Conservation (phyloP, 2,797 vertebrate species). For the Lagodon rhomboides region DNA sequence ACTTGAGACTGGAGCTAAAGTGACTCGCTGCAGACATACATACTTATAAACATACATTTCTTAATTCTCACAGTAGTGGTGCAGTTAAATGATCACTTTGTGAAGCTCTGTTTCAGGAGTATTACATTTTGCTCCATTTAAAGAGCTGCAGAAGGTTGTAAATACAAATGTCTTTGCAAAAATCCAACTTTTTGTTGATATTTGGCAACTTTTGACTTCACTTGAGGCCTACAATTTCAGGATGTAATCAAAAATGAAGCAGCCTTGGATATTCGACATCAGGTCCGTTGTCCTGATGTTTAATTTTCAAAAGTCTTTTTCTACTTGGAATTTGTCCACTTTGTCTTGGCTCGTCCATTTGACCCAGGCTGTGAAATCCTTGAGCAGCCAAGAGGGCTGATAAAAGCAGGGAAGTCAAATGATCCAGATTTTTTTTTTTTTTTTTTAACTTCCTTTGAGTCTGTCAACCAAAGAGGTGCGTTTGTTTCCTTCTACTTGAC, state of each 20-base stretch:
- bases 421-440: not conserved
- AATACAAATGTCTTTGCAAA: not conserved
- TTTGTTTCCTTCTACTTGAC: slow-evolving; percentile 65
- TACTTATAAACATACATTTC: not conserved
- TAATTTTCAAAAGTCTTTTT: slow-evolving; percentile 13
- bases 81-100: not conserved
- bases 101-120: not conserved
- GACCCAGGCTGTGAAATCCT: not conserved
- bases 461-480: slow-evolving; percentile 3
- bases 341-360: slow-evolving; percentile 1
- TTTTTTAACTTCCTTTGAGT: slow-evolving; percentile 27
- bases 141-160: not conserved
- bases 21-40: not conserved
- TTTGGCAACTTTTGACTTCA: not conserved
- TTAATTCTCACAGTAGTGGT: not conserved
- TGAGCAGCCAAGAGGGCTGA: not conserved
- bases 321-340: not conserved
- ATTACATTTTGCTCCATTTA: no score
- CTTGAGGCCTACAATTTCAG: no score
- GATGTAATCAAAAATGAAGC: not conserved
- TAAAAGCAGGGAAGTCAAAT: not conserved
- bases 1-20: not conserved
- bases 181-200: not conserved
- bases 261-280: not conserved
- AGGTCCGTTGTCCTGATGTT: not conserved